A percentile compares a stretch with the other conserved stretches of the same genome.
These are phyloP conservation scores for Tenebrosternarchus preto DNA, from an alignment of 2,113 vertebrate species.

Conservation along the genomic window DNA sequence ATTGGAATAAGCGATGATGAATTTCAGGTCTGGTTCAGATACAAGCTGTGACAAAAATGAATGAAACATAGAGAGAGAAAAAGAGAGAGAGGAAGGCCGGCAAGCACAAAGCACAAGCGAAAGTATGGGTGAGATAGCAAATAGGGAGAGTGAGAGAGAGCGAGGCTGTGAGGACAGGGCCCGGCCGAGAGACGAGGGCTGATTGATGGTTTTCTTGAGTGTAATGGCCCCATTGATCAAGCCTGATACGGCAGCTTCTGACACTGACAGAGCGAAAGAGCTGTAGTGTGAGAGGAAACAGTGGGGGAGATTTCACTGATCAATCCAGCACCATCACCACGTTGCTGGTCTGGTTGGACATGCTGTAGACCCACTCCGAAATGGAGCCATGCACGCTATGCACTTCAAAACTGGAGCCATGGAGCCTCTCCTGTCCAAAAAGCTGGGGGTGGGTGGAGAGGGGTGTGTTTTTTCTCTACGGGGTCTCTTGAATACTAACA, in stretches of 20 bases:
- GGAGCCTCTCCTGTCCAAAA: too few species aligned
- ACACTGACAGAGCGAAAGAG: not conserved
- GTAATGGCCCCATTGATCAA: conserved; percentile 60
- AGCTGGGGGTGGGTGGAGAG: too few species aligned
- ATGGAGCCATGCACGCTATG: too few species aligned
- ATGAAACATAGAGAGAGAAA: not conserved
- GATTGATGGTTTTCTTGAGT: conserved; percentile 63
- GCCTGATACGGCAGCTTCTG: not conserved
- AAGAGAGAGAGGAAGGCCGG: not conserved
- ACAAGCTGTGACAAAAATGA: not conserved
- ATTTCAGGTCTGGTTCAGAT: conserved; percentile 19
- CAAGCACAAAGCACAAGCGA: not conserved
- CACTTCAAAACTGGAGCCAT: too few species aligned
- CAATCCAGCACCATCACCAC: not conserved
- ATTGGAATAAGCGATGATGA: not conserved
- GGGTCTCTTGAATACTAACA: too few species aligned
- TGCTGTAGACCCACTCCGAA: not conserved
- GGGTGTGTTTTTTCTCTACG: too few species aligned
- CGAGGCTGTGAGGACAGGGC: not conserved
- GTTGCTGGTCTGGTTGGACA: not conserved
- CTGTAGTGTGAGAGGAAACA: not conserved
- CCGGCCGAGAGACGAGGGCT: conserved; percentile 33
- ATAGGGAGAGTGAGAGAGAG: not conserved
- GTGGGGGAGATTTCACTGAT: not conserved
- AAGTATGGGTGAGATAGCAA: not conserved